phyloP scores from a whole-genome alignment of 1,140 invertebrate species.

The Drosophila lacertosa region DNA sequence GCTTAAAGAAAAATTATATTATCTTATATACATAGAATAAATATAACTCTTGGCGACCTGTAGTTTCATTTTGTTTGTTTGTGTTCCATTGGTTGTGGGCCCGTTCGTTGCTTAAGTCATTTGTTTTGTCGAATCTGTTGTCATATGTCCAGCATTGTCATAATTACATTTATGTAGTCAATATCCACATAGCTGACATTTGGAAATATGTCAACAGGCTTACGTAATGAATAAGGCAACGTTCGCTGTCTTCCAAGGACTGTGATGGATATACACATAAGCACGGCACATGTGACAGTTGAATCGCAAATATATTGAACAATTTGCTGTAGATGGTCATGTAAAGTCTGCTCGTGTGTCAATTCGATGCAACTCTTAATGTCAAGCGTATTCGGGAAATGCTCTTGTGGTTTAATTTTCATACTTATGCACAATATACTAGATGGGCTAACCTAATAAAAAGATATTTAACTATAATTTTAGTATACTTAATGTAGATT shows the following conservation, averaged over 20 bases:
- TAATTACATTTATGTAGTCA: slow-evolving; percentile 80
- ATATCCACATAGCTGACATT: slow-evolving; percentile 63
- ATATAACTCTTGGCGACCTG: not conserved
- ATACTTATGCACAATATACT: no score
- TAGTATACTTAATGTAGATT: no score
- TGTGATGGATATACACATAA: slow-evolving; percentile 74
- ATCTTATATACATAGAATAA: no score
- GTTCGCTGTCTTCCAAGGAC: slow-evolving; percentile 54
- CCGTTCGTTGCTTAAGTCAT: slow-evolving; percentile 14
- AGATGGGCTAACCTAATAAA: no score
- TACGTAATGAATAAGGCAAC: slow-evolving; percentile 70
- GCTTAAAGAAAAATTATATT: not conserved
- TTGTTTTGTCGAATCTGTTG: slow-evolving; percentile 44
- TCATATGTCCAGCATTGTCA: slow-evolving; percentile 67
- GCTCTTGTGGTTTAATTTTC: not conserved
- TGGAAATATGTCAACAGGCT: slow-evolving; percentile 66
- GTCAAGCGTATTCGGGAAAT: slow-evolving; percentile 7
- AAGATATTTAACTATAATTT: no score
- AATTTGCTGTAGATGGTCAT: slow-evolving; percentile 70
- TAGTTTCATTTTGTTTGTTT: not conserved
- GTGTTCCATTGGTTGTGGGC: not conserved
- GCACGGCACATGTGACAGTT: slow-evolving; percentile 54
- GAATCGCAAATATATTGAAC: slow-evolving; percentile 68
- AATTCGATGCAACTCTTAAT: slow-evolving; percentile 49
- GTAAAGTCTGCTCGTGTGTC: slow-evolving; percentile 71